Evolutionary conservation across 2,888 invertebrate species (phyloP), one percentile per base, ranked within the genome.

Genomic region (Epinotia ramella): DNA sequence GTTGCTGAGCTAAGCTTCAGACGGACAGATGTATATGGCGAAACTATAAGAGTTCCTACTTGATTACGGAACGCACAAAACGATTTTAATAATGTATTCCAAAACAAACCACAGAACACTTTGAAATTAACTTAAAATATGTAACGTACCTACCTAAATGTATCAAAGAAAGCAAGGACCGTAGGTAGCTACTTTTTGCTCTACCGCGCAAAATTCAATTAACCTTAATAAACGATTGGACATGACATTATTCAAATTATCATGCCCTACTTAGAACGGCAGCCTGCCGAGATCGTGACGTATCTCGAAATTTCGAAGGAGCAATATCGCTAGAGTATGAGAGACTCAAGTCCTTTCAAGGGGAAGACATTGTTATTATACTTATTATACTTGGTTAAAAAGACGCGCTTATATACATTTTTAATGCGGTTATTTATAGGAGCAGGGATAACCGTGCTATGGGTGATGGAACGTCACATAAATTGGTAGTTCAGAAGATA

Each of bases 381-480:
- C 63, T 76, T 72, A 67, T 76, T 67, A 72, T 67, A 72, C 63
- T 76, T 75, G 49, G 60, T 75, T 72, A 57, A 76, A 72, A 76
- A 72, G 76, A 63, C 72, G 57, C 24, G 44, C 63, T 68, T 74
- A 57, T 73, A 68, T 73, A 68, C 67, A 63, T 63, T 63, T 53
- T 69, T 69, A 69, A 69, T 46, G 69, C 59, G n/a, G 69, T 69
- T 68, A 59, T 68, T 68, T 68, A 69, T 59, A 44, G 46, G n/a
- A 44, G 24, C 24, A 28, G 20, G 68, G 57, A 24, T 11, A 59
- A 16, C 40, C n/a, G 28, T n/a, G 44, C 24, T 59, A 5, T 46
- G 24, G 24, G 3, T 28, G 24, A 28, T 28, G 24, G 24, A 24
- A 40, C 57, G 40, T 44, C 57, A 69, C 20, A 40, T 40, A 59